These are phyloP conservation scores for Euzetes globulus DNA, from an alignment of 2,888 invertebrate species.

Conservation along the genomic window DNA sequence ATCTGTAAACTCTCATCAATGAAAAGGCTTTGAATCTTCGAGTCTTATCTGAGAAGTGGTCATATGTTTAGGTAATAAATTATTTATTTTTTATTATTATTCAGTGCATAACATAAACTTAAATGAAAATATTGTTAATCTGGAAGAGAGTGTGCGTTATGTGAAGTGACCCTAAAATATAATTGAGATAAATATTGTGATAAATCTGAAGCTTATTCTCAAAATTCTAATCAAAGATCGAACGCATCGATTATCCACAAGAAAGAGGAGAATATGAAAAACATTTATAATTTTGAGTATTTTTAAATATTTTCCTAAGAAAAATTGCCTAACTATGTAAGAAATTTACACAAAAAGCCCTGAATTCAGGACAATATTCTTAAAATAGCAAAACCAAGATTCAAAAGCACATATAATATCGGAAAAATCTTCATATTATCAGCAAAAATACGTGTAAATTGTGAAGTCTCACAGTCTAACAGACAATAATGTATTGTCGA, in stretches of 20 bases:
- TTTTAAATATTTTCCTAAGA: too few relatives aligned
- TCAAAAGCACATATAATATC: neutral
- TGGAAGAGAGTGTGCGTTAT: neutral
- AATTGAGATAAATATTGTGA: constrained; percentile 3
- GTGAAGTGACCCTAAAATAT: constrained; percentile 12
- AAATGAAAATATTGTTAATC: neutral
- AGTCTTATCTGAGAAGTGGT: neutral
- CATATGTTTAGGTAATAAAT: neutral
- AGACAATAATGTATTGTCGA: neutral
- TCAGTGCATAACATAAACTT: neutral
- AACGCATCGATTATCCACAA: neutral
- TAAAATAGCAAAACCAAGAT: neutral
- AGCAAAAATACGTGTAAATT: neutral
- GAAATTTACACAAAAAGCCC: neutral
- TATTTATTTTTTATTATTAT: neutral
- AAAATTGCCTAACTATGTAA: neutral
- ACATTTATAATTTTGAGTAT: too few relatives aligned
- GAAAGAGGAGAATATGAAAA: too few relatives aligned
- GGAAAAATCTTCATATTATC: neutral
- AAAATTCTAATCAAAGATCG: neutral
- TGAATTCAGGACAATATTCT: constrained; percentile 3
- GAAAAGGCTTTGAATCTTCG: neutral
- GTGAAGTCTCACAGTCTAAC: neutral
- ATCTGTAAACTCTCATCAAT: neutral
- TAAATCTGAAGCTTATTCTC: neutral